A percentile compares a stretch with the other conserved stretches of the same genome.
Evolutionary conservation across 2,888 invertebrate genomes (phyloP).

Genomic region (Lagria hirta): DNA sequence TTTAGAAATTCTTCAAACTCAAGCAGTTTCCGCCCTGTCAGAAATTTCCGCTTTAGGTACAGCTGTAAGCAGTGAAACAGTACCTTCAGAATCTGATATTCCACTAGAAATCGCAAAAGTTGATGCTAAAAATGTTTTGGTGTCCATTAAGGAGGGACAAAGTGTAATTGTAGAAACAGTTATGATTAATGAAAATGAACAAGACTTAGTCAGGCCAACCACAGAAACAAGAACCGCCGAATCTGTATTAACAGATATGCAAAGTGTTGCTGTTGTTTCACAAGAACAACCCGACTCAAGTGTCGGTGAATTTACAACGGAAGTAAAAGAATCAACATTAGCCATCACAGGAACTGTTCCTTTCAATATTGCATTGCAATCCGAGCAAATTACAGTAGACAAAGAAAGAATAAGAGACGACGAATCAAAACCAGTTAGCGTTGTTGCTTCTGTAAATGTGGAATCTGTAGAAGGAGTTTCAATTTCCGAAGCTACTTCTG

Average conservation of each 20-base stretch:
- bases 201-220: conserved; percentile 45
- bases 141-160: conserved; percentile 53
- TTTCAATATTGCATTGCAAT: conserved; percentile 45
- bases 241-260: conserved; percentile 48
- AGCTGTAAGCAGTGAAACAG: conserved; percentile 54
- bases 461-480: conserved; percentile 51
- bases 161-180: conserved; percentile 55
- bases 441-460: conserved; percentile 53
- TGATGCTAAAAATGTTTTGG: conserved; percentile 50
- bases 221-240: conserved; percentile 46
- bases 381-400: conserved; percentile 52
- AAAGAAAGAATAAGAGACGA: conserved; percentile 50
- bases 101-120: conserved; percentile 44
- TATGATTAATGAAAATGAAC: conserved; percentile 55
- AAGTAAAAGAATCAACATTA: conserved; percentile 37
- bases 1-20: conserved; percentile 46
- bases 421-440: conserved; percentile 47
- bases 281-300: conserved; percentile 33
- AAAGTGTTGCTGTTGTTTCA: conserved; percentile 46
- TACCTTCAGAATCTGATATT: conserved; percentile 53
- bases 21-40: conserved; percentile 45
- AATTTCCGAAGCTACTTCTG: conserved; percentile 52
- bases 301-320: conserved; percentile 28
- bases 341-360: conserved; percentile 44
- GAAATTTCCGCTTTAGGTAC: conserved; percentile 50